These are phyloP conservation scores for Magallana gigas DNA, from an alignment of 1,140 invertebrate genomes.

Conservation along the genomic window DNA sequence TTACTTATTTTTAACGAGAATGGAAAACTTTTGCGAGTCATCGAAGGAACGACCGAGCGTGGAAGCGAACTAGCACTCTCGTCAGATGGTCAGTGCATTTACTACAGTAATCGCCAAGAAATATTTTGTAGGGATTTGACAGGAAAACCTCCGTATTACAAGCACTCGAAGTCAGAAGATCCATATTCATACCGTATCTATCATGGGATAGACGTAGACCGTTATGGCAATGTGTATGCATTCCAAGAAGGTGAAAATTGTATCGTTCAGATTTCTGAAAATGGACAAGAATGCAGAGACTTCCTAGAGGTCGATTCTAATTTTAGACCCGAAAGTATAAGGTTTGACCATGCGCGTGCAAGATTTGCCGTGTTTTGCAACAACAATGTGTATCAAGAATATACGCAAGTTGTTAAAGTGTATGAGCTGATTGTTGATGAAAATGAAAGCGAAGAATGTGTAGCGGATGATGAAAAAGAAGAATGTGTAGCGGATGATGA, in stretches of 20 bases:
- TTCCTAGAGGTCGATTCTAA: background rate
- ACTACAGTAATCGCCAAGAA: background rate
- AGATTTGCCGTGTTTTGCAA: background rate
- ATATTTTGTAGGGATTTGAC: background rate
- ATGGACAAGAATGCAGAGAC: background rate
- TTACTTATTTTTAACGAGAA: background rate
- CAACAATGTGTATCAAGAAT: background rate
- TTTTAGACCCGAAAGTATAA: background rate
- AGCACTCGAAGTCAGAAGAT: no score
- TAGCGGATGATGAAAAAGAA: constrained; percentile 1
- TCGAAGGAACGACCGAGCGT: background rate
- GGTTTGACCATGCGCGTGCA: background rate
- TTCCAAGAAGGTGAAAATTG: background rate
- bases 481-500: background rate
- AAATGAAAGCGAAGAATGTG: background rate
- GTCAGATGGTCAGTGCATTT: background rate
- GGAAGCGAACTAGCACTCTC: background rate
- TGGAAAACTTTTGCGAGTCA: background rate
- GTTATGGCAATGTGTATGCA: background rate
- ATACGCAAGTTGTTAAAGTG: background rate
- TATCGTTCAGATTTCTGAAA: background rate
- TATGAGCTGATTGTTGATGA: background rate
- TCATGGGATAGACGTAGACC: background rate
- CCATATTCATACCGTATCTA: background rate
- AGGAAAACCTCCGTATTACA: background rate